Evolutionary conservation across 2,797 vertebrate genomes (phyloP), one percentile per base, ranked within the genome.

Genomic region (Clarias fuscus): DNA sequence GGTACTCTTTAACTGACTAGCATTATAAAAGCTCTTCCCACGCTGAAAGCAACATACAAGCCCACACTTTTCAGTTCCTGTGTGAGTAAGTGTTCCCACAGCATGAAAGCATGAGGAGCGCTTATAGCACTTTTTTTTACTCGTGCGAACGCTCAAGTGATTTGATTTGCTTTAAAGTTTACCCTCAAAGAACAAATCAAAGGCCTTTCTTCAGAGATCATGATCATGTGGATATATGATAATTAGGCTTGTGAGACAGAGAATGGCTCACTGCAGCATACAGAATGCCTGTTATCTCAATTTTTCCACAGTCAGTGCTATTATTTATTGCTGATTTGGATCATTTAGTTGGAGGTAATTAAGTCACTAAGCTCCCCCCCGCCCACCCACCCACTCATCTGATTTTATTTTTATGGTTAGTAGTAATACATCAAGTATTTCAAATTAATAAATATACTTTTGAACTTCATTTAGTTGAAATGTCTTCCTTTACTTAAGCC

Each of bases 21-120:
- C 59, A 78, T 53, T 73, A 56, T 71, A 53, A 73, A 85, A 82
- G 58, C 77, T 73, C 85, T 64, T 64, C 78, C 78, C 40, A 62
- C 40, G 27, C 67, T 20, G 68, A 64, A 72, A 58, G 24, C 73
- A 64, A 73, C 78, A 48, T 30, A 82, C 27, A 71, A 86, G 48
- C 78, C 85, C 78, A 48, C 64, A n/a, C 58, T 56, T 48, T 53
- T 86, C 24, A 56, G 53, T 65, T n/a, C 61, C n/a, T 73, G 53
- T 48, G 11, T 68, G 56, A 86, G 33, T 33, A 79, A 65, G 13
- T 64, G 62, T 86, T 86, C 24, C 81, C 30, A 83, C 85, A 83
- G 7, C n/a, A n/a, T 83, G 48, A 77, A 58, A 40, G 43, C 59
- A 37, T 7, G 17, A 27, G 22, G 59, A 80, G 61, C 2, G 37